Conservation (phyloP, 2,113 vertebrate genomes). For the Epinephelus cyanopodus region DNA sequence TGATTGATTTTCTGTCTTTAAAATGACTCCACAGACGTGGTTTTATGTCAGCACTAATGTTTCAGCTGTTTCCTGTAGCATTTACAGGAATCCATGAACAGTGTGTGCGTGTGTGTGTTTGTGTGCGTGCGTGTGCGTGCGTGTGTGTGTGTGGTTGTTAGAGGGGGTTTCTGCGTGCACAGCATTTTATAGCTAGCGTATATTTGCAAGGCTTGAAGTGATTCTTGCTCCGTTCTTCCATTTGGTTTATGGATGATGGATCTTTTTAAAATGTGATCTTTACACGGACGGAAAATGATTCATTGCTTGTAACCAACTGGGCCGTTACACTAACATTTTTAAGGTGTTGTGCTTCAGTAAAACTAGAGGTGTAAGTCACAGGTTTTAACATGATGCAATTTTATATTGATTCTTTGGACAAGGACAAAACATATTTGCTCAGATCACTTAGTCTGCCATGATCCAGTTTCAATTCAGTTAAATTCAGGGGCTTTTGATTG, state of each 20-base stretch:
- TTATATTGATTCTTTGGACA: no score
- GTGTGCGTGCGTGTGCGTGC: slow-evolving; percentile 6
- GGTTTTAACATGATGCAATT: no score
- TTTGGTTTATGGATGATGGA: slow-evolving; percentile 25
- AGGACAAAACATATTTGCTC: no score
- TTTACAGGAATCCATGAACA: slow-evolving; percentile 73
- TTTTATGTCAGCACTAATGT: slow-evolving; percentile 81
- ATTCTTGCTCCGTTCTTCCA: background rate
- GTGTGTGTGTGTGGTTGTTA: slow-evolving; percentile 12
- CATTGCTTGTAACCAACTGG: background rate
- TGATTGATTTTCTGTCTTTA: slow-evolving; percentile 81
- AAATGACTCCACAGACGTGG: slow-evolving; percentile 69
- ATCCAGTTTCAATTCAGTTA: no score
- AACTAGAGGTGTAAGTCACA: no score
- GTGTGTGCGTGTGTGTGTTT: slow-evolving; percentile 24
- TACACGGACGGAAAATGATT: slow-evolving; percentile 1
- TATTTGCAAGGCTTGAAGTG: slow-evolving; percentile 24
- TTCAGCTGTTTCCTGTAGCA: slow-evolving; percentile 79
- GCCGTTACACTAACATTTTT: background rate
- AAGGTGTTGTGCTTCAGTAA: background rate
- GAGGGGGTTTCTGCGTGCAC: slow-evolving; percentile 34
- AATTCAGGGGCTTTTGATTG: no score
- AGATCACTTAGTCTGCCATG: no score
- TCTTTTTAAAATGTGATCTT: slow-evolving; percentile 37
- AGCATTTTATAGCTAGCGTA: slow-evolving; percentile 27